Conservation (phyloP, 2,113 vertebrate species). For the Lynx canadensis region DNA sequence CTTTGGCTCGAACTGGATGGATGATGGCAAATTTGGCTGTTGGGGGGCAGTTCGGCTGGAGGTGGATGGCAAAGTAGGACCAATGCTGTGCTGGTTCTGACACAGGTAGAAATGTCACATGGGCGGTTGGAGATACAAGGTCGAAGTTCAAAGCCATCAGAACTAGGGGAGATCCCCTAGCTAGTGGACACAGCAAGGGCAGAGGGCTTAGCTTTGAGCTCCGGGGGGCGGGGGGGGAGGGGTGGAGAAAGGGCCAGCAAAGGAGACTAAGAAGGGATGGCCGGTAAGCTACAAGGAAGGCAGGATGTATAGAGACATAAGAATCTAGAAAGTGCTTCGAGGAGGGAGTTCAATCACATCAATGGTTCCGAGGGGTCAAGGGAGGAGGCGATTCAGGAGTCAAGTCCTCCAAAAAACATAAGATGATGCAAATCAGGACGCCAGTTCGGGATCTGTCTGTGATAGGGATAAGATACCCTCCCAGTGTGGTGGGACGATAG, state of each 20-base stretch:
- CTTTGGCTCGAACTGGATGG: neutral
- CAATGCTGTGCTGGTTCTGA: no score
- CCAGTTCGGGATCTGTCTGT: neutral
- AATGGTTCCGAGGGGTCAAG: neutral
- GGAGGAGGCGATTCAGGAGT: neutral
- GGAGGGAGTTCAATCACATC: neutral
- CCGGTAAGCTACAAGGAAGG: neutral
- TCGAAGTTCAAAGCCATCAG: neutral
- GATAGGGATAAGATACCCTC: neutral
- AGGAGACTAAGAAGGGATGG: neutral
- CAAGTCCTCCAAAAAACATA: no score
- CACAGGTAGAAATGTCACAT: neutral
- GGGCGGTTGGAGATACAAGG: neutral
- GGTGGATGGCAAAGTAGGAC: neutral
- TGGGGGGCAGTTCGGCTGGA: accelerated
- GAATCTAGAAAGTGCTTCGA: neutral
- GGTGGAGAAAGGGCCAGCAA: neutral
- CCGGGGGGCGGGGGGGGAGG: accelerated
- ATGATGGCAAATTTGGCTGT: neutral
- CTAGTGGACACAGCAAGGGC: neutral
- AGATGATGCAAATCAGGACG: neutral
- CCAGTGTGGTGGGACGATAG: accelerated
- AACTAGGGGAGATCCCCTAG: neutral
- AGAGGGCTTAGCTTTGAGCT: no score
- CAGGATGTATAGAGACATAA: neutral